phyloP scores from a whole-genome alignment of 2,888 invertebrate genomes.

The Phania funesta region DNA sequence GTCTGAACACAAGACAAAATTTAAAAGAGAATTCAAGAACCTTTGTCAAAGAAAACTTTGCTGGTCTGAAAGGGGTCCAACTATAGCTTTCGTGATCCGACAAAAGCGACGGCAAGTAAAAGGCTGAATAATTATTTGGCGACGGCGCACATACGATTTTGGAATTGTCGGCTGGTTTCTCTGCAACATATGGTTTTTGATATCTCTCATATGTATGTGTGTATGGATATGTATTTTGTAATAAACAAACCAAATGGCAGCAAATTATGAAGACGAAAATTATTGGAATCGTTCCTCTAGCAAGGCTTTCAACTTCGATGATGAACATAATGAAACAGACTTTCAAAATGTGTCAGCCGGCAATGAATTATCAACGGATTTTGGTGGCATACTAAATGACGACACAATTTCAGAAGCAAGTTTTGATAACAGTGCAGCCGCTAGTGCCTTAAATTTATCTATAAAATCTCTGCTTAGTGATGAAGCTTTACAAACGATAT shows the following conservation, averaged over 20 bases:
- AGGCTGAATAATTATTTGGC: too few relatives aligned
- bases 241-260: slow-evolving; percentile 69
- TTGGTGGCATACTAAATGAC: slow-evolving; percentile 73
- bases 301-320: slow-evolving; percentile 89
- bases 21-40: too few relatives aligned
- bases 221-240: neutral
- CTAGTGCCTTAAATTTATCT: slow-evolving; percentile 75
- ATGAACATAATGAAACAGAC: slow-evolving; percentile 83
- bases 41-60: too few relatives aligned
- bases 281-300: slow-evolving; percentile 90
- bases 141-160: too few relatives aligned
- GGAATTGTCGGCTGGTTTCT: too few relatives aligned
- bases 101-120: too few relatives aligned
- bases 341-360: slow-evolving; percentile 67
- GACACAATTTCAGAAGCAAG: slow-evolving; percentile 79
- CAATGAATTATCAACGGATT: slow-evolving; percentile 71
- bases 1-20: too few relatives aligned
- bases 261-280: slow-evolving; percentile 83
- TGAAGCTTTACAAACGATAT: slow-evolving; percentile 74
- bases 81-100: too few relatives aligned
- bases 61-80: too few relatives aligned
- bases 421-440: slow-evolving; percentile 74
- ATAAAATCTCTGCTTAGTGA: slow-evolving; percentile 77
- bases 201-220: too few relatives aligned
- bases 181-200: too few relatives aligned